Evolutionary conservation across 2,888 invertebrate genomes (phyloP).

Genomic region (Metacarcinus magister): DNA sequence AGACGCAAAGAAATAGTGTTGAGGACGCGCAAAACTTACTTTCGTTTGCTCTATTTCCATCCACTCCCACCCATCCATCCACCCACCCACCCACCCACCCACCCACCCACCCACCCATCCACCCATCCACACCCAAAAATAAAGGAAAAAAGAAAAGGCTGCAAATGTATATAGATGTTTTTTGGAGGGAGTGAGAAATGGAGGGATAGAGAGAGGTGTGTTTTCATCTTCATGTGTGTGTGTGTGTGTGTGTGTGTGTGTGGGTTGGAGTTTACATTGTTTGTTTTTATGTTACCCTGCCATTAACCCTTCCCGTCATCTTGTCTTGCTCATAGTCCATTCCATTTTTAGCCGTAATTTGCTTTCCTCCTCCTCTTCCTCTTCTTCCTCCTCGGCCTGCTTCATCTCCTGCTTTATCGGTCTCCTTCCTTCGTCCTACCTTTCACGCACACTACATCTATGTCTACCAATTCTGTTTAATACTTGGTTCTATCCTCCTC

Average conservation of each 20-base stretch:
- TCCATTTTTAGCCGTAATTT: not conserved
- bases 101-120: no score
- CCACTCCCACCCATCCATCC: no score
- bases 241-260: constrained; percentile 22
- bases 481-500: not conserved
- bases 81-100: no score
- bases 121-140: no score
- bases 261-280: not conserved
- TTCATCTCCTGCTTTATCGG: not conserved
- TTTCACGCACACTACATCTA: not conserved
- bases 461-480: not conserved
- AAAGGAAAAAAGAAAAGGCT: not conserved
- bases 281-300: not conserved
- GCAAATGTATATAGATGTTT: not conserved
- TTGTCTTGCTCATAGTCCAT: not conserved
- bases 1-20: not conserved
- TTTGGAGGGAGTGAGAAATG: not conserved
- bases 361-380: not conserved
- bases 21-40: not conserved
- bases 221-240: not conserved
- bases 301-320: constrained; percentile 38
- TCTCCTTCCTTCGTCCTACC: not conserved
- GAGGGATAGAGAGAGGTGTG: not conserved
- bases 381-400: not conserved
- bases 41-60: no score